These are phyloP conservation scores for Trypoxylon attenuatum DNA, from an alignment of 2,888 invertebrate species.

Conservation along the genomic window DNA sequence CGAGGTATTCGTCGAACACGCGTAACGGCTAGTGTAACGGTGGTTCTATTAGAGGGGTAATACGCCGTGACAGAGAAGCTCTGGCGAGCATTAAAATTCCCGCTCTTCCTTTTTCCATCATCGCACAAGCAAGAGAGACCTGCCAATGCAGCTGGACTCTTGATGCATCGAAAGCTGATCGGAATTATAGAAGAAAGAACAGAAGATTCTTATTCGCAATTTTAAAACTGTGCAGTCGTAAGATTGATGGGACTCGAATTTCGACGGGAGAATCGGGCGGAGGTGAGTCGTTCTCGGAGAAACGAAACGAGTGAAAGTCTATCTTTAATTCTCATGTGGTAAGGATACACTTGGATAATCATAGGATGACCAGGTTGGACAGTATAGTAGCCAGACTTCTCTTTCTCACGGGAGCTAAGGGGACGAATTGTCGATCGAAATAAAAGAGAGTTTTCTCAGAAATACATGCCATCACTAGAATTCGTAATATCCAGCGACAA, in stretches of 20 bases:
- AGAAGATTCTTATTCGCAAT: neutral
- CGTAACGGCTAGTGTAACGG: conserved; percentile 56
- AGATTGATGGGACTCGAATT: too few relatives aligned
- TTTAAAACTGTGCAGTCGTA: too few relatives aligned
- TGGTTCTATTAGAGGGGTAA: conserved; percentile 46
- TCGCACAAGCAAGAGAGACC: conserved; percentile 10
- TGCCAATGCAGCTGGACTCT: neutral
- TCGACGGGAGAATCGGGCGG: conserved; percentile 10
- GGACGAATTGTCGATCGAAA: conserved; percentile 32
- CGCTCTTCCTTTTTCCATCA: conserved; percentile 37
- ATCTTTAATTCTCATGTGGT: conserved; percentile 46
- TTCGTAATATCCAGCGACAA: too few relatives aligned
- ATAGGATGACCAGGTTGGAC: conserved; percentile 55
- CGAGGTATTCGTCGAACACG: conserved; percentile 30
- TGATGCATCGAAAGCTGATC: neutral
- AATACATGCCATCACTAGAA: too few relatives aligned
- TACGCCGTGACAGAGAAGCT: conserved; percentile 49
- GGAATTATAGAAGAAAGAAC: neutral
- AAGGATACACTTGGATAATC: conserved; percentile 32
- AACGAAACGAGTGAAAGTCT: conserved; percentile 57
- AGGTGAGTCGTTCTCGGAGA: conserved; percentile 28
- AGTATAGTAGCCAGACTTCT: conserved; percentile 32
- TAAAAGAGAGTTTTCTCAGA: too few relatives aligned
- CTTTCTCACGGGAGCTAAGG: conserved; percentile 52
- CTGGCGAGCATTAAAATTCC: conserved; percentile 42